Percentiles rank a stretch among this genome's conserved stretches.
phyloP scores from a whole-genome alignment of 2,113 vertebrate genomes.

The Malurus elegans region DNA sequence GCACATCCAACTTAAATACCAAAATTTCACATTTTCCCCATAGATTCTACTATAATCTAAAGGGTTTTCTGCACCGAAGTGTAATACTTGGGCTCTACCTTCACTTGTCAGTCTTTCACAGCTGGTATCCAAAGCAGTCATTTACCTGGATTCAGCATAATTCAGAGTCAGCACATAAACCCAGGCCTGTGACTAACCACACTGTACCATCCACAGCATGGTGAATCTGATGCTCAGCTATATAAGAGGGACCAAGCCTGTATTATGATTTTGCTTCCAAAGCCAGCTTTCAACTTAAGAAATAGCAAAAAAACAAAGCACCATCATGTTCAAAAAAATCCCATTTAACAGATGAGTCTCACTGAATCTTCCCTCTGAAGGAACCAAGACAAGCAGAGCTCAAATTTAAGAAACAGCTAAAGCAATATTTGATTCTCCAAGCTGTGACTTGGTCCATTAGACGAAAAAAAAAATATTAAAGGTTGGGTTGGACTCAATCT shows the following conservation, averaged over 20 bases:
- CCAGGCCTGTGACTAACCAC: neutral
- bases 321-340: neutral
- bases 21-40: neutral
- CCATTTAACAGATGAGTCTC: neutral
- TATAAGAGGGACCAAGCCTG: neutral
- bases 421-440: neutral
- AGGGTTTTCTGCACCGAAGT: neutral
- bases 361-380: neutral
- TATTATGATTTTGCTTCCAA: neutral
- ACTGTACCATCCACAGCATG: fast-evolving
- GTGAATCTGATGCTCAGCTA: neutral
- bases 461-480: neutral
- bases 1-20: neutral
- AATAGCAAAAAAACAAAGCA: neutral
- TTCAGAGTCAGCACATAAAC: neutral
- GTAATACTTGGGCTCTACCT: neutral
- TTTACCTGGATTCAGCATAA: neutral
- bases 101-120: neutral
- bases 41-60: neutral
- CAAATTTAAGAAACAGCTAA: neutral
- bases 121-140: neutral
- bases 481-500: fast-evolving
- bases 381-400: neutral
- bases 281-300: neutral
- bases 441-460: neutral